phyloP scores from a whole-genome alignment of 2,888 invertebrate genomes.

The Cheilosia variabilis region DNA sequence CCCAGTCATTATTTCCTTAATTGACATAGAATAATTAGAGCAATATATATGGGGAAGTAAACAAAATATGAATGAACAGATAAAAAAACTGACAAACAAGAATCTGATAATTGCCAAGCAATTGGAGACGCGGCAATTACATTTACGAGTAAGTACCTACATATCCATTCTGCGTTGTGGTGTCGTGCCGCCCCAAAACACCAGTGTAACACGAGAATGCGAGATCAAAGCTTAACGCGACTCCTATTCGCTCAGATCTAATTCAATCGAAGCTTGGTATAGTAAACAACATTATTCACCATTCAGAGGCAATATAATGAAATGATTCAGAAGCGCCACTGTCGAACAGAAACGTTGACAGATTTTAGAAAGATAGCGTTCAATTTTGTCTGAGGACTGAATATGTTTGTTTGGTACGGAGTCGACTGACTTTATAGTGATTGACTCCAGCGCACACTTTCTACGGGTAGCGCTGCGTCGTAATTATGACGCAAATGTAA shows the following conservation, averaged over 20 bases:
- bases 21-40: neutral
- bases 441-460: slow-evolving; percentile 4
- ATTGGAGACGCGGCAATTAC: slow-evolving; percentile 30
- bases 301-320: neutral
- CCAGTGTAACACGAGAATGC: neutral
- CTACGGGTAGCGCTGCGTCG: neutral
- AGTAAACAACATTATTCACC: slow-evolving; percentile 36
- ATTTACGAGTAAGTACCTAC: neutral
- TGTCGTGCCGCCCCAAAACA: neutral
- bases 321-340: neutral
- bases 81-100: slow-evolving; percentile 13
- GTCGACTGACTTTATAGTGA: neutral
- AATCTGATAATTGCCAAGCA: slow-evolving; percentile 15
- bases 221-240: slow-evolving; percentile 32
- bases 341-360: neutral
- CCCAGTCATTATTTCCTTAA: slow-evolving; percentile 13
- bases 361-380: neutral
- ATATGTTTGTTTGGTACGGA: neutral
- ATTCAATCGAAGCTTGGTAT: slow-evolving; percentile 42
- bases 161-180: slow-evolving; percentile 1
- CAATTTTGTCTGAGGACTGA: neutral
- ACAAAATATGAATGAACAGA: slow-evolving; percentile 33
- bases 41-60: slow-evolving; percentile 40
- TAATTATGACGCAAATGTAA: neutral
- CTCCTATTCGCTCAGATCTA: slow-evolving; percentile 21